phyloP scores from a whole-genome alignment of 2,113 vertebrate species.

The Ascaphus truei region DNA sequence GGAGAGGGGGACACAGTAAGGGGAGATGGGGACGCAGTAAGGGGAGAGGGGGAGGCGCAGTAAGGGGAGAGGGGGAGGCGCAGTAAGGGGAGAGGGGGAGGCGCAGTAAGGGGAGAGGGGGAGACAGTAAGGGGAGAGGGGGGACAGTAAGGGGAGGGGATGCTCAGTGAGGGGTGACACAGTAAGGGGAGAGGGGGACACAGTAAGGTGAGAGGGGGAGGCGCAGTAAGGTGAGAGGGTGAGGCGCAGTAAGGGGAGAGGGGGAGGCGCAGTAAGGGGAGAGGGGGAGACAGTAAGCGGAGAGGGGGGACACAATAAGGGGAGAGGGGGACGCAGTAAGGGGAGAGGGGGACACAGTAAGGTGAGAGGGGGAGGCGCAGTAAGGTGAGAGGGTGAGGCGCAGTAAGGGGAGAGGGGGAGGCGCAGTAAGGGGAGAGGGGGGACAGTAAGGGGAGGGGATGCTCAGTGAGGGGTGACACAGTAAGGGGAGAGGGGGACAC shows the following conservation, averaged over 20 bases:
- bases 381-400: not conserved
- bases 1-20: too few relatives aligned
- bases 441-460: too few relatives aligned
- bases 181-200: not conserved
- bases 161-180: not conserved
- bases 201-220: not conserved
- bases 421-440: constrained; percentile 14
- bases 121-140: constrained; percentile 7
- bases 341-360: not conserved
- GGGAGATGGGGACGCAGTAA: too few relatives aligned
- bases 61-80: not conserved
- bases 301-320: not conserved
- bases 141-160: constrained; percentile 2
- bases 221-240: not conserved
- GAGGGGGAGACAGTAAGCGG: too few relatives aligned
- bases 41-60: not conserved
- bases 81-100: not conserved
- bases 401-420: not conserved
- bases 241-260: too few relatives aligned
- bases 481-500: not conserved
- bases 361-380: not conserved
- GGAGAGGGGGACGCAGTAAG: not conserved
- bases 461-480: not conserved
- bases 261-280: not conserved
- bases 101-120: not conserved